Conservation (phyloP, 2,113 vertebrate genomes). For the Aspiorhynchus laticeps region DNA sequence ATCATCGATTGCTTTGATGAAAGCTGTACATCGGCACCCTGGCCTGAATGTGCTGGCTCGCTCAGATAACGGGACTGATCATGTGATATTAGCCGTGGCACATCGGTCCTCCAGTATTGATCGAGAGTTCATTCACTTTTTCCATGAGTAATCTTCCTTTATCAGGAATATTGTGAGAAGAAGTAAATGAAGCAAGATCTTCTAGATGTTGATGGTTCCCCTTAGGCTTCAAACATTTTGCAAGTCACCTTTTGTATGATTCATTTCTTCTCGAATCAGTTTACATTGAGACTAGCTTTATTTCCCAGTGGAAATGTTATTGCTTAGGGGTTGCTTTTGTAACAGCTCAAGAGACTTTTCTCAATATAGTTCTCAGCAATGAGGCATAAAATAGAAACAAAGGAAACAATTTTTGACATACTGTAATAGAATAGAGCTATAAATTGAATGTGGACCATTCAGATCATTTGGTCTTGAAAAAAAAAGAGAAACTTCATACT, state of each 20-base stretch:
- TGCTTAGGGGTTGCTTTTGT: not conserved
- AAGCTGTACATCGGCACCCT: not conserved
- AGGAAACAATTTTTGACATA: not conserved
- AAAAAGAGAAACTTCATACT: no score
- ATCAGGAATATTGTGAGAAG: not conserved
- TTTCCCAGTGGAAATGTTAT: not conserved
- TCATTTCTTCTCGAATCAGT: not conserved
- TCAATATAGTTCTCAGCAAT: not conserved
- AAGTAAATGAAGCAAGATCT: not conserved
- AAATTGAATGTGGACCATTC: not conserved
- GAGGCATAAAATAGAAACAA: not conserved
- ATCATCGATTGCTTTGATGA: constrained; percentile 9
- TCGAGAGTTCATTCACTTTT: not conserved
- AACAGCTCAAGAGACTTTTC: not conserved
- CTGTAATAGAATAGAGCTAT: not conserved
- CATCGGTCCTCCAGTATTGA: not conserved
- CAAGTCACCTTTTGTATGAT: not conserved
- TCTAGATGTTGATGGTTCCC: not conserved
- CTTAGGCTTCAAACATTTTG: not conserved
- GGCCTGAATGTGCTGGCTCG: not conserved
- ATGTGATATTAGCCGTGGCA: not conserved
- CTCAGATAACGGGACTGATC: constrained; percentile 30
- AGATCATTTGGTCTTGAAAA: not conserved
- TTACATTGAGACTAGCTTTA: not conserved
- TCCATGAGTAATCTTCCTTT: not conserved